Base-by-base conservation (phyloP, 2,797 vertebrate genomes). In the Scolopax rusticola region DNA sequence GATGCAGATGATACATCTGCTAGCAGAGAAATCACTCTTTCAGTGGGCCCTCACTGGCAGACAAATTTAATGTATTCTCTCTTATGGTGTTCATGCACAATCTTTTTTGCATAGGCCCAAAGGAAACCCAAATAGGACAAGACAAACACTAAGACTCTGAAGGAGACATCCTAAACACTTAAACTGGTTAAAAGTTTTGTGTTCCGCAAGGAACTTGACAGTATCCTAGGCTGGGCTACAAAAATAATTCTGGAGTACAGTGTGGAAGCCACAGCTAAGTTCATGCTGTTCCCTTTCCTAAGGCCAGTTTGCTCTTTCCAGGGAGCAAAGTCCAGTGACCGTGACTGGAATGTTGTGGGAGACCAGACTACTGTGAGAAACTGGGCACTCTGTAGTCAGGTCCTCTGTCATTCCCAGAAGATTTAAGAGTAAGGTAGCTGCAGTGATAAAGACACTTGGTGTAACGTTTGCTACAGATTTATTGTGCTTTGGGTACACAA, bases 181-280 rank as follows among this genome's bases (percentile, higher is more conserved):
- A 73, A 47, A 56, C 4, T 7, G 17, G 10, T 24, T 24, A n/a
- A 12, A 79, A 79, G n/a, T 10, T 7, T 36, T 40, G 12, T 83
- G 15, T 54, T 59, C 12, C 15, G 32, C 4, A 47, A 69, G 13
- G 12, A 87, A 43, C 4, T 12, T 54, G 11, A 4, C 6, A 18
- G 2, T 32, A 11, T 33, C 32, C 11, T 41, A 1, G 0, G 2
- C 2, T 57, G 36, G 20, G 6, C 9, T 25, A 2, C 16, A 30
- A 21, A 27, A 5, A 30, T 17, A 14, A 3, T 27, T 51, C 9
- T 6, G 3, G 27, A 54, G 13, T 32, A 17, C 15, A 8, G 15
- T 4, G 17, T 6, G 6, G 3, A 23, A 33, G 8, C 2, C 9
- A 32, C 0, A 0, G 30, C 8, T 30, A 17, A 43, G 9, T 11